These are phyloP conservation scores for Volucella inanis DNA, from an alignment of 2,888 invertebrate genomes.

Conservation along the genomic window DNA sequence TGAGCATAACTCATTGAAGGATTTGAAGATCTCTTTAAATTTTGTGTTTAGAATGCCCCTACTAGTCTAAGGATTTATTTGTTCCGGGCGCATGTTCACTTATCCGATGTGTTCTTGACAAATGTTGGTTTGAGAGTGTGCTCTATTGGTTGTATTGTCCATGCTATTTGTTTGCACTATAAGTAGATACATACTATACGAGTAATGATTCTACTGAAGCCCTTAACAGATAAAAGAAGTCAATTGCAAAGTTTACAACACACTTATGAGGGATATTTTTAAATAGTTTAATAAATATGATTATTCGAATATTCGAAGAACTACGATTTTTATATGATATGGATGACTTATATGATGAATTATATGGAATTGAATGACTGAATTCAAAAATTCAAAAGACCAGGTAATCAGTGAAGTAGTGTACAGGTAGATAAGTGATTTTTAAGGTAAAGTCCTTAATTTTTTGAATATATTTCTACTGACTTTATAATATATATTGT, in stretches of 20 bases:
- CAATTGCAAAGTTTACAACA: conserved; percentile 48
- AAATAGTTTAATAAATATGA: conserved; percentile 81
- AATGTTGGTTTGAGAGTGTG: conserved; percentile 87
- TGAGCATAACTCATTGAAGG: conserved; percentile 65
- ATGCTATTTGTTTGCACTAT: conserved; percentile 85
- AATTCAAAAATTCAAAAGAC: conserved; percentile 84
- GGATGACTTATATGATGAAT: no score
- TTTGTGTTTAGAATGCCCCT: not conserved
- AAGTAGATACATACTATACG: conserved; percentile 86
- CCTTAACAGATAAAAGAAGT: conserved; percentile 84
- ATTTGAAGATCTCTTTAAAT: conserved; percentile 51
- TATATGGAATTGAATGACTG: conserved; percentile 84
- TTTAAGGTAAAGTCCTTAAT: no score
- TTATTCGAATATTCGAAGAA: conserved; percentile 84
- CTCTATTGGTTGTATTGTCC: conserved; percentile 86
- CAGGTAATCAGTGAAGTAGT: no score
- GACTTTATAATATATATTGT: no score
- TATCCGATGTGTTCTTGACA: conserved; percentile 87
- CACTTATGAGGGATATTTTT: conserved; percentile 79
- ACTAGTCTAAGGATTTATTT: conserved; percentile 77
- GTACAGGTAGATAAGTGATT: no score
- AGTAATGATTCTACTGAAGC: conserved; percentile 83
- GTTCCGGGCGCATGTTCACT: conserved; percentile 86
- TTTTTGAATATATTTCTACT: no score
- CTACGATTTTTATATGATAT: conserved; percentile 84